Evolutionary conservation across 2,797 vertebrate species (phyloP).

Genomic region (Champsocephalus gunnari): DNA sequence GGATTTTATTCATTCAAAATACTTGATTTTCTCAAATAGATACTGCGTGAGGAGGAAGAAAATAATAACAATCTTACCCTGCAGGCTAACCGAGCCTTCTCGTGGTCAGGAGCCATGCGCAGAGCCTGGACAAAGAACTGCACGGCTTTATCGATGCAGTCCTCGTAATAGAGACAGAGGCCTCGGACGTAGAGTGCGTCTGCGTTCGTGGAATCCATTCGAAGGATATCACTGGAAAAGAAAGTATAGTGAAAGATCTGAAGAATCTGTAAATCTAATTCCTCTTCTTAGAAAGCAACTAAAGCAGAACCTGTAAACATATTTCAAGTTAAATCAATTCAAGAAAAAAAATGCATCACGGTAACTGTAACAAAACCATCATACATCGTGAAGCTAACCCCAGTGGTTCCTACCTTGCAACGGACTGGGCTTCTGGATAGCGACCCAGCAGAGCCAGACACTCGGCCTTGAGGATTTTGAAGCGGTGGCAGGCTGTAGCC

Average conservation of each 20-base stretch:
- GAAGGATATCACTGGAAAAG: slow-evolving; percentile 89
- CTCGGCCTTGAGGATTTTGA: slow-evolving; percentile 96
- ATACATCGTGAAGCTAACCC: background rate
- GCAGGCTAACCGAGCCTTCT: slow-evolving; percentile 94
- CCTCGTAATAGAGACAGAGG: slow-evolving; percentile 96
- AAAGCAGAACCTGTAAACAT: background rate
- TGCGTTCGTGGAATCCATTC: slow-evolving; percentile 94
- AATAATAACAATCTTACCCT: slow-evolving; percentile 82
- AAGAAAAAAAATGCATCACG: slow-evolving; percentile 71
- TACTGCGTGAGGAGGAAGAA: background rate
- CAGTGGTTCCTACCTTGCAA: slow-evolving; percentile 88
- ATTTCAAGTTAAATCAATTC: background rate
- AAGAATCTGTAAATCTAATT: background rate
- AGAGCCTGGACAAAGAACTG: slow-evolving; percentile 97
- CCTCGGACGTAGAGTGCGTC: slow-evolving; percentile 94
- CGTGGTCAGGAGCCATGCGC: slow-evolving; percentile 95
- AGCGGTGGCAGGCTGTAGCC: slow-evolving; percentile 93
- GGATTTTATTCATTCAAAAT: background rate
- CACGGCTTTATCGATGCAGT: slow-evolving; percentile 96
- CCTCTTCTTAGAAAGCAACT: background rate
- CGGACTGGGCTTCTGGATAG: slow-evolving; percentile 95
- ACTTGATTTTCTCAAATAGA: background rate
- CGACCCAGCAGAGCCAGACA: slow-evolving; percentile 93
- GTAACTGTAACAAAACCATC: slow-evolving; percentile 58
- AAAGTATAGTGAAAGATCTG: background rate